phyloP scores from a whole-genome alignment of 2,888 invertebrate genomes.

The Drosophila longiperda region DNA sequence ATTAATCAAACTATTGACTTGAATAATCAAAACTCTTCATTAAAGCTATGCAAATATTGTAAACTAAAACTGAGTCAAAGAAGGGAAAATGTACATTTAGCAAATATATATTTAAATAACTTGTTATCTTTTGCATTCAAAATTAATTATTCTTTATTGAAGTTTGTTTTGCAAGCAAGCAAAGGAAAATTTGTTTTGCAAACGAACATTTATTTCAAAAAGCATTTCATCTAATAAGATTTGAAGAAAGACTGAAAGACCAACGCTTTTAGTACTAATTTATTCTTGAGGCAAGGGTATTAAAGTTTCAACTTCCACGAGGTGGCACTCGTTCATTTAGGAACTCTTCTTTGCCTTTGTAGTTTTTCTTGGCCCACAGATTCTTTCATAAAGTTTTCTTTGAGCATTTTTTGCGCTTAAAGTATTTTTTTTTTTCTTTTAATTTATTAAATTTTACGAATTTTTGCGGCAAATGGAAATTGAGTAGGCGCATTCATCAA shows the following conservation, averaged over 20 bases:
- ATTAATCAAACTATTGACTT: background rate
- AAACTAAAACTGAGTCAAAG: background rate
- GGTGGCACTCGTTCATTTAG: background rate
- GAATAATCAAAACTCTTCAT: background rate
- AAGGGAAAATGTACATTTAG: background rate
- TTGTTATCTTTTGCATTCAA: background rate
- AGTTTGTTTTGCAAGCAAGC: background rate
- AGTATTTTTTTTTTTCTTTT: constrained; percentile 35
- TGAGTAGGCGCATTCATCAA: constrained; percentile 52
- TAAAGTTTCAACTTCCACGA: background rate
- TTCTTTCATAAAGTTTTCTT: constrained; percentile 54
- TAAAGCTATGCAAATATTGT: background rate
- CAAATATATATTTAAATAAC: background rate
- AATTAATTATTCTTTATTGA: background rate
- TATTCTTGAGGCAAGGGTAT: constrained; percentile 11
- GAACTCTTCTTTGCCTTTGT: constrained; percentile 12
- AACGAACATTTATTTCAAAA: background rate
- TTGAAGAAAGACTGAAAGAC: background rate
- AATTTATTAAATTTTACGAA: constrained; percentile 76
- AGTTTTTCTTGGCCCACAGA: constrained; percentile 56
- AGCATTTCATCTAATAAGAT: background rate
- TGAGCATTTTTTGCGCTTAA: constrained; percentile 27
- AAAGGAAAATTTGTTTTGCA: background rate
- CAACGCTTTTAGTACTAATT: background rate
- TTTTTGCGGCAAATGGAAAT: constrained; percentile 58